phyloP scores from a whole-genome alignment of 2,888 invertebrate species.

The Macrophya annulata region DNA sequence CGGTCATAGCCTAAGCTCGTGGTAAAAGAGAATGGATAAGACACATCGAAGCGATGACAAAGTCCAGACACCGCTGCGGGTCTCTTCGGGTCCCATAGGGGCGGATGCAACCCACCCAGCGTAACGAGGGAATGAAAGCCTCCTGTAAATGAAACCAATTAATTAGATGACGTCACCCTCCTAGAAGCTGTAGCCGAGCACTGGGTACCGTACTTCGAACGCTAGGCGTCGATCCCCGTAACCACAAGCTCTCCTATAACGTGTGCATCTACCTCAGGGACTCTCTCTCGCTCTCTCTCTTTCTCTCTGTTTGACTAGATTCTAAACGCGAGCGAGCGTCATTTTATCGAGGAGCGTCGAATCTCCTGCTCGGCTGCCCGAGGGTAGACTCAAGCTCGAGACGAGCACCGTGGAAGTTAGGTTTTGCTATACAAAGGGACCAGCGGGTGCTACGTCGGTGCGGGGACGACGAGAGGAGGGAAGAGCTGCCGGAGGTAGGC shows the following conservation, averaged over 20 bases:
- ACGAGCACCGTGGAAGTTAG: slow-evolving; percentile 50
- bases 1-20: background rate
- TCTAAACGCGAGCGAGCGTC: slow-evolving; percentile 49
- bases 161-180: slow-evolving; percentile 47
- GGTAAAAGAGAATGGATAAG: background rate
- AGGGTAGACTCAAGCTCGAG: slow-evolving; percentile 40
- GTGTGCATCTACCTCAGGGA: slow-evolving; percentile 18
- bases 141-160: slow-evolving; percentile 52
- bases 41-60: slow-evolving; percentile 44
- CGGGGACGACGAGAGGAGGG: slow-evolving; percentile 48
- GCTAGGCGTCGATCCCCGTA: slow-evolving; percentile 32
- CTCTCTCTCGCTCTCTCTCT: background rate
- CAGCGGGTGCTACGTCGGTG: slow-evolving; percentile 54
- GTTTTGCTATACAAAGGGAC: slow-evolving; percentile 55
- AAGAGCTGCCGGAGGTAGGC: slow-evolving; percentile 53
- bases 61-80: slow-evolving; percentile 53
- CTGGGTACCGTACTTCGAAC: slow-evolving; percentile 14
- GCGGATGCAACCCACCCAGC: slow-evolving; percentile 51
- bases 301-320: slow-evolving; percentile 14
- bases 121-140: slow-evolving; percentile 55
- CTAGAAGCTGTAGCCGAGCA: background rate
- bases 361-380: slow-evolving; percentile 44
- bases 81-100: slow-evolving; percentile 50
- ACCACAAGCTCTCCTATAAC: slow-evolving; percentile 6
- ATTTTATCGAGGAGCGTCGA: slow-evolving; percentile 51